A percentile compares a stretch with the other conserved stretches of the same genome.
phyloP scores from a whole-genome alignment of 2,888 invertebrate genomes.

The Rosalia funebris region DNA sequence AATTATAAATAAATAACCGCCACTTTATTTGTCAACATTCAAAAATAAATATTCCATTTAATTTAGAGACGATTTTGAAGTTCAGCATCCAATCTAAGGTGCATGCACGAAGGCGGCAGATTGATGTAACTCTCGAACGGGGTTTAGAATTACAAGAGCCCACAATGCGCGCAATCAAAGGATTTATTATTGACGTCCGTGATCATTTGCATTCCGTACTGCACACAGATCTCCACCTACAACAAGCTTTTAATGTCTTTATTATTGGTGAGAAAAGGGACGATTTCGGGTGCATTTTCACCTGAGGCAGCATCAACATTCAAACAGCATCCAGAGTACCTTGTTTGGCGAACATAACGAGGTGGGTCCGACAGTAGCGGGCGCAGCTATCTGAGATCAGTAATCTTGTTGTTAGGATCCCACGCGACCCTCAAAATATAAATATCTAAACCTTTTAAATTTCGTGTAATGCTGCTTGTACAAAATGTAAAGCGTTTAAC shows the following conservation, averaged over 20 bases:
- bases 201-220: slow-evolving; percentile 46
- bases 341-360: slow-evolving; percentile 47
- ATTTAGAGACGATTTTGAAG: background rate
- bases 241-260: slow-evolving; percentile 43
- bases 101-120: slow-evolving; percentile 47
- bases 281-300: slow-evolving; percentile 17
- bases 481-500: slow-evolving; percentile 42
- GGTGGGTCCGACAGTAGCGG: slow-evolving; percentile 45
- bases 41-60: no score
- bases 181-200: slow-evolving; percentile 52
- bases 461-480: slow-evolving; percentile 50
- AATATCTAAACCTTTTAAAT: slow-evolving; percentile 50
- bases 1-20: no score
- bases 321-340: slow-evolving; percentile 38
- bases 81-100: slow-evolving; percentile 19
- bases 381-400: slow-evolving; percentile 48
- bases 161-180: slow-evolving; percentile 49
- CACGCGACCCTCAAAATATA: slow-evolving; percentile 48
- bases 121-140: slow-evolving; percentile 49
- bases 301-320: slow-evolving; percentile 30
- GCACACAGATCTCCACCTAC: slow-evolving; percentile 41
- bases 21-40: no score
- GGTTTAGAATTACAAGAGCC: slow-evolving; percentile 54
- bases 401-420: slow-evolving; percentile 49
- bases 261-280: slow-evolving; percentile 33